Evolutionary conservation across 2,888 invertebrate species (phyloP), one percentile per base, ranked within the genome.

Genomic region (Cephus pygmeus): DNA sequence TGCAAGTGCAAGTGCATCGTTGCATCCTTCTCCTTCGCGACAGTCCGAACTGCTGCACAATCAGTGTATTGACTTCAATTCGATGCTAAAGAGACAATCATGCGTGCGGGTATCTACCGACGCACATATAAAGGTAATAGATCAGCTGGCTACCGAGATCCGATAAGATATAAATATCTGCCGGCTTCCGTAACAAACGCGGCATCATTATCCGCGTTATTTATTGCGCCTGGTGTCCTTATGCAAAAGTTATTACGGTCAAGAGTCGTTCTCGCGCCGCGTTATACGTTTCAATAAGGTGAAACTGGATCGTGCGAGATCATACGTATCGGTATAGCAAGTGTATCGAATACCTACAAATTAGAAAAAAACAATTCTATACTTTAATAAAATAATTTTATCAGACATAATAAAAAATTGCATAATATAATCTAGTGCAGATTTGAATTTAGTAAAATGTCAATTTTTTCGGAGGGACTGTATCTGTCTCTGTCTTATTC

Each of bases 11-110:
- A 23, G 23, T 40, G 56, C 56, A 56, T 56, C 56, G 56, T 2
- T 56, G 56, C 56, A 56, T 23, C 23, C 9, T 2, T 56, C 23
- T 6, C 23, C 56, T 9, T 9, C 15, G 1, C 23, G 23, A 56
- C 1, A 23, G 23, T 23, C 56, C 56, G 2, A 56, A 56, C 56
- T 56, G 23, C 56, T 23, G 23, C 56, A 56, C 56, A 9, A 56
- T 56, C 56, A 56, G 56, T 3, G 23, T 56, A 56, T 56, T 23
- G 56, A 56, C 56, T 56, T 56, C 76, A 77, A 81, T 81, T 81
- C 81, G 80, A 80, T 79, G 80, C 80, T 78, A 79, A 81, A 80
- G 80, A 81, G 80, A 81, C 80, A 80, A 81, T 81, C 81, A 79
- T 69, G 74, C 74, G 68, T 68, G 69, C 79, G 69, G 73, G 9